Base-by-base conservation (phyloP, 1,140 invertebrate species). In the Phenacoccus solenopsis region DNA sequence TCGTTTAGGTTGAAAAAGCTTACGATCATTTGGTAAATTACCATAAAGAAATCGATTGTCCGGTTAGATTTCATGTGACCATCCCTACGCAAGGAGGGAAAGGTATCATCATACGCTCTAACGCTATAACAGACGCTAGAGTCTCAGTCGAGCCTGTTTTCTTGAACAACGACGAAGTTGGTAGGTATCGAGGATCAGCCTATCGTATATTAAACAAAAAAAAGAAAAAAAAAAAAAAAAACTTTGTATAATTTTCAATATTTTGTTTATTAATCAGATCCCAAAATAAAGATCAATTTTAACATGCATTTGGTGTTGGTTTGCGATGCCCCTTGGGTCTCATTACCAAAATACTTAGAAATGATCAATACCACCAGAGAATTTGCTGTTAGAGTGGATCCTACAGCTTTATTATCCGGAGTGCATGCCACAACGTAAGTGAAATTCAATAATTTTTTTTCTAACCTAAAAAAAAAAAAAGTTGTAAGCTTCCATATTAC, bases 121-220 rank as follows among this genome's bases (percentile, higher is more conserved):
- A 87, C 67, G 82, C 86, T 68, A 84, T 87, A 16, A 82, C 84
- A 28, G 91, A 96, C 75, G 84, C 84, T 72, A 82, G 82, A 59
- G 82, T 98, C n/a, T 84, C 81, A 9, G 84, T 98, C 12, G 91
- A 96, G 78, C 94, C 96, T 0, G 79, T 87, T 49, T 96, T 95
- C 71, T 67, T 72, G 16, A 72, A 76, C 70, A 49, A 68, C 28
- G 38, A 67, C 57, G 74, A 75, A 32, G 69, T 75, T 35, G 75
- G 76, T 76, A 70, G 71, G 72, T 73, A 69, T 69, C n/a, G n/a
- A n/a, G n/a, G n/a, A n/a, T n/a, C n/a, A n/a, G n/a, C n/a, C n/a
- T n/a, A n/a, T n/a, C n/a, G n/a, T n/a, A n/a, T n/a, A n/a, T n/a
- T n/a, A n/a, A n/a, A n/a, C n/a, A n/a, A n/a, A n/a, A n/a, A n/a